A percentile compares a stretch with the other conserved stretches of the same genome.
These are phyloP conservation scores for Heptranchias perlo DNA, from an alignment of 2,113 vertebrate species.

Conservation along the genomic window DNA sequence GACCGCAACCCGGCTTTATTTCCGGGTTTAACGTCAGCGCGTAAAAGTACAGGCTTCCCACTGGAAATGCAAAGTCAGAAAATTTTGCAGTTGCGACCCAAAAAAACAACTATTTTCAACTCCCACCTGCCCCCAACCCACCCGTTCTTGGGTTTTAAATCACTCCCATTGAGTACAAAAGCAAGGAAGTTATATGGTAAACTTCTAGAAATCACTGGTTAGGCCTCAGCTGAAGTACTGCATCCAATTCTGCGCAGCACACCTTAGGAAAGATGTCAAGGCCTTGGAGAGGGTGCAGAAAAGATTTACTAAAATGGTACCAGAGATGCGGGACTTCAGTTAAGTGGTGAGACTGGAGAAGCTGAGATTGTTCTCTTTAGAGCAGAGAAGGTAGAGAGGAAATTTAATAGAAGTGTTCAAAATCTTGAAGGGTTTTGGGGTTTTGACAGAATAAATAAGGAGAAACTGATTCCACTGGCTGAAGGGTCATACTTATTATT, in stretches of 20 bases:
- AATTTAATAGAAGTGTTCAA: background rate
- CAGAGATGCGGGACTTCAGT: background rate
- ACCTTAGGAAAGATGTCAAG: background rate
- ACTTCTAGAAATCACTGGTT: background rate
- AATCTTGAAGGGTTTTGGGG: background rate
- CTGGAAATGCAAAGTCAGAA: too few relatives aligned
- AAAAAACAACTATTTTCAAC: too few relatives aligned
- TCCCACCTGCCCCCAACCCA: background rate
- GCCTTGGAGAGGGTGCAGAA: background rate
- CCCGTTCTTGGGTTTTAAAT: background rate
- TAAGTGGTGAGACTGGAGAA: background rate
- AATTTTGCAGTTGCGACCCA: too few relatives aligned
- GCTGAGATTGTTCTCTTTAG: background rate
- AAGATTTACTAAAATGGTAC: background rate
- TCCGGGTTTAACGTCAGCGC: too few relatives aligned
- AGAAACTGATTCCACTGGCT: background rate
- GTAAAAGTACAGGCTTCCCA: too few relatives aligned
- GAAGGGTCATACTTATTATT: background rate
- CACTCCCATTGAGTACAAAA: background rate
- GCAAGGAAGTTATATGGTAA: background rate
- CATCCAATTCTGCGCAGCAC: background rate
- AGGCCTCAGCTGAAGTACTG: background rate
- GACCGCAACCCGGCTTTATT: too few relatives aligned
- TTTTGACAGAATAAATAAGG: background rate
- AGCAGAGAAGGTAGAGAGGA: background rate